A percentile compares a stretch with the other conserved stretches of the same genome.
Conservation (phyloP, 2,797 vertebrate species). For the Naso thynnoides region DNA sequence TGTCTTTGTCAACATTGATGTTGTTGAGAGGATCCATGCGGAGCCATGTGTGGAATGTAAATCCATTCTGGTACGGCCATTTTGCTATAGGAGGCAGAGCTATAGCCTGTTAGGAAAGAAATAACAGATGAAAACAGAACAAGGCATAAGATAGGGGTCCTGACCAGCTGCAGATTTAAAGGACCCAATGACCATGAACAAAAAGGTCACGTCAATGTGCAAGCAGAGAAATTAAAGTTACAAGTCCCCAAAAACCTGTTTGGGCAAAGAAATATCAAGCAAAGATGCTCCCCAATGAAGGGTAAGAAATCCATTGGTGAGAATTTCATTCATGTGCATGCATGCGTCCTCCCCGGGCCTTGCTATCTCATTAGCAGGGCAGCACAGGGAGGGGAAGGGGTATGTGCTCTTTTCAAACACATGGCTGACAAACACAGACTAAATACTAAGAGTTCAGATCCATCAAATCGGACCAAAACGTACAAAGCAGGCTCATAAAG, state of each 20-base stretch:
- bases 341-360: slow-evolving; percentile 10
- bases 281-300: neutral
- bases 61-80: slow-evolving; percentile 99
- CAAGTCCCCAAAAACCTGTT: neutral
- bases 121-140: slow-evolving; percentile 17
- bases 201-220: slow-evolving; percentile 12
- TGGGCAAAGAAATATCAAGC: neutral
- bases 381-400: slow-evolving; percentile 29
- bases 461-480: slow-evolving; percentile 17
- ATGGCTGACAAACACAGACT: slow-evolving; percentile 5
- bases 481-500: slow-evolving; percentile 8
- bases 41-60: slow-evolving; percentile 99
- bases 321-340: neutral
- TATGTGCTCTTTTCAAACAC: slow-evolving; percentile 3
- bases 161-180: slow-evolving; percentile 9
- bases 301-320: neutral
- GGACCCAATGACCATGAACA: neutral
- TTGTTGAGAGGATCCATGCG: slow-evolving; percentile 99
- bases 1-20: slow-evolving; percentile 99
- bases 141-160: neutral
- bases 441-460: slow-evolving; percentile 17
- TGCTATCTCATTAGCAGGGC: slow-evolving; percentile 40
- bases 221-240: neutral
- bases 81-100: slow-evolving; percentile 98
- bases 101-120: slow-evolving; percentile 88